Evolutionary conservation across 2,113 vertebrate species (phyloP).

Genomic region (Gavialis gangeticus): DNA sequence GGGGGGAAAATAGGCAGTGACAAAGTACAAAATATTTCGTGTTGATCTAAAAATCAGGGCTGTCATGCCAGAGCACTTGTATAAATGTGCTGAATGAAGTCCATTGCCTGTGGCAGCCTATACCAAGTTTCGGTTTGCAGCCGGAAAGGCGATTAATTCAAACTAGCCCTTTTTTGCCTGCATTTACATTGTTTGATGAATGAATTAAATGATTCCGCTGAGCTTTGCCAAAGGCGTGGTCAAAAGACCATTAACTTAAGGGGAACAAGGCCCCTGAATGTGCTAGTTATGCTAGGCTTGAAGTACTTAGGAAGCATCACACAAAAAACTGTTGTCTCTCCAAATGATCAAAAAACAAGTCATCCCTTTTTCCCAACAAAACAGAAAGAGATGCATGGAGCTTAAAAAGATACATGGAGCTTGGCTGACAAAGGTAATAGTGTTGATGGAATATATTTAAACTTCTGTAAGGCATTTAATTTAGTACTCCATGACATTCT

Average conservation of each 20-base stretch:
- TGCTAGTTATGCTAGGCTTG: not conserved
- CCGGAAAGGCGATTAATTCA: not conserved
- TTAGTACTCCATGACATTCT: too few species aligned
- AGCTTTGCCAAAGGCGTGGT: conserved; percentile 7
- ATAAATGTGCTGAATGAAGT: not conserved
- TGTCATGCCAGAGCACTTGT: not conserved
- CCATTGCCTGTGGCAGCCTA: accelerated
- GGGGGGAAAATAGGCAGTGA: conserved; percentile 23
- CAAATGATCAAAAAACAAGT: not conserved
- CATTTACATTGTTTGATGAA: not conserved
- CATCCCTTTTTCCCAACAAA: not conserved
- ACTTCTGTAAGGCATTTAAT: too few species aligned
- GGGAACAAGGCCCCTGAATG: not conserved
- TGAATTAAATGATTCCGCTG: not conserved
- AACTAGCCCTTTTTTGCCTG: not conserved
- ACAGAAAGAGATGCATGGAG: not conserved
- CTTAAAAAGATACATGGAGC: too few species aligned
- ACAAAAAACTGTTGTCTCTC: not conserved
- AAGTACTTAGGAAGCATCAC: not conserved
- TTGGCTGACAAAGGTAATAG: too few species aligned
- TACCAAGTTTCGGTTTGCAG: accelerated
- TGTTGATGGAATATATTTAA: too few species aligned
- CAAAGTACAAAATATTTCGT: conserved; percentile 22
- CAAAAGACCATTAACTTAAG: not conserved
- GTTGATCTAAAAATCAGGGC: conserved; percentile 12